phyloP scores from a whole-genome alignment of 2,888 invertebrate genomes.

The Noctua fimbriata region DNA sequence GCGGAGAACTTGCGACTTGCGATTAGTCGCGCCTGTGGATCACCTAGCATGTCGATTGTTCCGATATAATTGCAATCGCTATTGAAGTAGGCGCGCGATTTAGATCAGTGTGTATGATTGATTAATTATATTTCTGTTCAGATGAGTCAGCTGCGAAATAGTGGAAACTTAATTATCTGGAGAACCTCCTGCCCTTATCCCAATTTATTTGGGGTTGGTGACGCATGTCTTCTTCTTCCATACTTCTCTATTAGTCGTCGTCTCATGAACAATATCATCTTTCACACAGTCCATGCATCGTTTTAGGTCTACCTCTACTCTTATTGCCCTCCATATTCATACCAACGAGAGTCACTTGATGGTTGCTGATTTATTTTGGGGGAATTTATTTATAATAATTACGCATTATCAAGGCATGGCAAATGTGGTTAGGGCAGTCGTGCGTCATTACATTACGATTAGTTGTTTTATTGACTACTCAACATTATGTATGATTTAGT shows the following conservation, averaged over 20 bases:
- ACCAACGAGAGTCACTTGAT: neutral
- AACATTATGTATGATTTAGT: neutral
- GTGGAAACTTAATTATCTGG: neutral
- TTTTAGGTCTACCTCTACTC: neutral
- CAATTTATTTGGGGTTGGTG: neutral
- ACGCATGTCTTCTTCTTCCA: neutral
- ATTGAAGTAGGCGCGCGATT: slow-evolving; percentile 74
- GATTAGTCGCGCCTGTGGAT: slow-evolving; percentile 82
- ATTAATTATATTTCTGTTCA: slow-evolving; percentile 8
- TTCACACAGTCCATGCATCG: neutral
- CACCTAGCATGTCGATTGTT: slow-evolving; percentile 51
- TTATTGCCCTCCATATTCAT: neutral
- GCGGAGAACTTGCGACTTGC: slow-evolving; percentile 72
- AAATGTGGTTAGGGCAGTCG: slow-evolving; percentile 25
- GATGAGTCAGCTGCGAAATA: slow-evolving; percentile 13
- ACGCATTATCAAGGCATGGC: neutral
- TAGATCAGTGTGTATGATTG: slow-evolving; percentile 17
- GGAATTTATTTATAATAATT: neutral
- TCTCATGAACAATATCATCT: neutral
- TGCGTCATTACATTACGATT: slow-evolving; percentile 24
- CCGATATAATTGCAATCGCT: slow-evolving; percentile 75
- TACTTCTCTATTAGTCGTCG: neutral
- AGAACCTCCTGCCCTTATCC: neutral
- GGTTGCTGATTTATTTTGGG: neutral
- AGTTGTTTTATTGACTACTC: neutral